A percentile compares a stretch with the other conserved stretches of the same genome.
These are phyloP conservation scores for Papilio aristodemus DNA, from an alignment of 1,140 invertebrate species.

Conservation along the genomic window DNA sequence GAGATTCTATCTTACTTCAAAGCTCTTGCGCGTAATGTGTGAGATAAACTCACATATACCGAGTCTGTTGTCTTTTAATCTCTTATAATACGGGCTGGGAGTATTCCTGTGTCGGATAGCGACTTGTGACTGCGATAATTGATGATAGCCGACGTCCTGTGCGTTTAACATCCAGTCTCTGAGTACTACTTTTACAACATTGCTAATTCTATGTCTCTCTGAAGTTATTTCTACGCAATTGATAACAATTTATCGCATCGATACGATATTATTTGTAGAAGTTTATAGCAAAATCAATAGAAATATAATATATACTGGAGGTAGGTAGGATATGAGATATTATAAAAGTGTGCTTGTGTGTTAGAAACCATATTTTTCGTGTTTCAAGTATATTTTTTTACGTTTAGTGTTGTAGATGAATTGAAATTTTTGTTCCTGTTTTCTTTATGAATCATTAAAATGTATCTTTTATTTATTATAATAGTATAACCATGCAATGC, in stretches of 20 bases:
- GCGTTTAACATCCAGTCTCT: neutral
- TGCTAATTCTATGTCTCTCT: neutral
- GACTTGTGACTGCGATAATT: constrained; percentile 19
- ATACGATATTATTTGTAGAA: neutral
- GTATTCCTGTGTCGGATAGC: constrained; percentile 10
- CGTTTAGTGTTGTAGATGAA: too few relatives aligned
- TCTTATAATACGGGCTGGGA: neutral
- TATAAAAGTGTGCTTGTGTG: too few relatives aligned
- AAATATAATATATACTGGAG: neutral
- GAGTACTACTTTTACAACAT: constrained; percentile 15
- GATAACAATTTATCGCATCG: constrained; percentile 3
- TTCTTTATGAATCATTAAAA: too few relatives aligned
- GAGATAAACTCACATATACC: neutral
- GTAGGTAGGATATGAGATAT: too few relatives aligned
- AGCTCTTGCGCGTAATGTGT: constrained; percentile 6
- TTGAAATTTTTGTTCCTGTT: too few relatives aligned
- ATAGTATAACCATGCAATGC: neutral
- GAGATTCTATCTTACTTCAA: neutral
- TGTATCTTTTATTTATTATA: neutral
- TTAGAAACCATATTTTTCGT: too few relatives aligned
- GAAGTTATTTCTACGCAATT: constrained; percentile 10
- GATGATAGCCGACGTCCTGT: constrained; percentile 22
- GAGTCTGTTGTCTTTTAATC: constrained; percentile 12
- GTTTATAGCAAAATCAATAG: neutral
- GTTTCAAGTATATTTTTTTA: too few relatives aligned